Percentiles rank a stretch among this genome's conserved stretches.
These are phyloP conservation scores for Montipora capitata DNA, from an alignment of 92 coral and sea anemone species.

Conservation along the genomic window DNA sequence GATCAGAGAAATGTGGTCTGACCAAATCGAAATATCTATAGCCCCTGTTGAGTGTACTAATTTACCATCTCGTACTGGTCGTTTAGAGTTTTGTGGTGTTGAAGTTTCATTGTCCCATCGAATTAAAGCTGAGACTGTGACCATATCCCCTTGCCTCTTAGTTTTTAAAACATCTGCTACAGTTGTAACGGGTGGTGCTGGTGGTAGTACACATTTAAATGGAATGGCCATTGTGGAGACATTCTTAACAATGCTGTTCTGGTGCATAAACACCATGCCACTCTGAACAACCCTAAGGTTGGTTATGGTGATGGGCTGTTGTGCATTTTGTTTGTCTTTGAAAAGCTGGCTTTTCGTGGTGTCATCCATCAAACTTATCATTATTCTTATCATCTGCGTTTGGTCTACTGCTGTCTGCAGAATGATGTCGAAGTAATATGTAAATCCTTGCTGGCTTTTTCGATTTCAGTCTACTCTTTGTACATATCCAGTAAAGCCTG, in stretches of 20 bases:
- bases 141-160: constrained; percentile 4
- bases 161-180: constrained; percentile 13
- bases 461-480: not conserved
- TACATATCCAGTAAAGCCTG: constrained; percentile 8
- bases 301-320: constrained; percentile 36
- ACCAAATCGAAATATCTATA: constrained; percentile 49
- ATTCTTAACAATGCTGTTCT: constrained; percentile 20
- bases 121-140: constrained; percentile 5
- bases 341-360: constrained; percentile 32
- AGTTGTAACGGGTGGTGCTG: constrained; percentile 36
- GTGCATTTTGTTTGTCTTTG: constrained; percentile 24
- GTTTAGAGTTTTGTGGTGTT: constrained; percentile 7
- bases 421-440: constrained; percentile 11
- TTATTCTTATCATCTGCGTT: constrained; percentile 26
- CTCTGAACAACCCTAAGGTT: constrained; percentile 35
- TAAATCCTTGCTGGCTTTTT: not conserved
- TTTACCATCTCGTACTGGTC: constrained; percentile 6
- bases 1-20: constrained; percentile 40
- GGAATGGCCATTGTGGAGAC: constrained; percentile 28
- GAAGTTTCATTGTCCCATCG: not conserved
- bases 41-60: constrained; percentile 11
- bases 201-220: constrained; percentile 47
- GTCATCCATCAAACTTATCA: constrained; percentile 18
- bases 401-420: constrained; percentile 26
- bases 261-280: constrained; percentile 48